Base-by-base conservation (phyloP, 64 coral and sea anemone species). In the Montipora sp. region DNA sequence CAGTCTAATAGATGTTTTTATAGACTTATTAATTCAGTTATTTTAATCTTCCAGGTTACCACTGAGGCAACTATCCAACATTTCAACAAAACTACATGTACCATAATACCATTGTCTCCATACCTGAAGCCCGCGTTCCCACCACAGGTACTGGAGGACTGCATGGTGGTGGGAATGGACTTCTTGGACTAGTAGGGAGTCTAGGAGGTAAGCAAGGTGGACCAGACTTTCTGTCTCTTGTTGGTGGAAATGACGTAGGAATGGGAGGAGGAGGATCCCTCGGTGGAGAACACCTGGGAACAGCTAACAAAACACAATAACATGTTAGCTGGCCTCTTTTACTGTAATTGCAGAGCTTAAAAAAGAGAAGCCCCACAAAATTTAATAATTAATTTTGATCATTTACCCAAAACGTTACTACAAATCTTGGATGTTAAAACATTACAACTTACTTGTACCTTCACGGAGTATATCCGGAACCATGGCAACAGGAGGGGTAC, bases 121-220 rank as follows among this genome's bases (percentile, higher is more conserved):
- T 84, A 84, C 81, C 81, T 84, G 61, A 4, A 12, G 19, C 7
- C 15, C 7, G 7, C 18, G 0, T 43, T 70, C 59, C 43, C 46
- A 7, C 60, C 7, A 5, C 18, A n/a, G 59, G 4, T 7, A 8
- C 12, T 16, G 15, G 5, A 47, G 59, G 81, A 46, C 60, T 84
- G 43, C 14, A 24, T 84, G 60, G 12, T n/a, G 61, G 61, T 19
- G 61, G 81, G 15, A 6, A 44, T 49, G 61, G 36, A 48, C 44
- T 61, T 69, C 81, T 84, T 84, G 81, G 81, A 70, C 81, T 84
- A 61, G 36, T 19, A 48, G 81, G 81, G 14, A 60, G 81, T 84
- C 81, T 84, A 43, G 81, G 81, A 15, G 81, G 81, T 49, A 84
- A 45, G 27, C 81, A 60, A 47, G 81, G 81, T 2, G 60, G 81